These are phyloP conservation scores for Coryphaenoides rupestris DNA, from an alignment of 2,113 vertebrate genomes.

Conservation along the genomic window DNA sequence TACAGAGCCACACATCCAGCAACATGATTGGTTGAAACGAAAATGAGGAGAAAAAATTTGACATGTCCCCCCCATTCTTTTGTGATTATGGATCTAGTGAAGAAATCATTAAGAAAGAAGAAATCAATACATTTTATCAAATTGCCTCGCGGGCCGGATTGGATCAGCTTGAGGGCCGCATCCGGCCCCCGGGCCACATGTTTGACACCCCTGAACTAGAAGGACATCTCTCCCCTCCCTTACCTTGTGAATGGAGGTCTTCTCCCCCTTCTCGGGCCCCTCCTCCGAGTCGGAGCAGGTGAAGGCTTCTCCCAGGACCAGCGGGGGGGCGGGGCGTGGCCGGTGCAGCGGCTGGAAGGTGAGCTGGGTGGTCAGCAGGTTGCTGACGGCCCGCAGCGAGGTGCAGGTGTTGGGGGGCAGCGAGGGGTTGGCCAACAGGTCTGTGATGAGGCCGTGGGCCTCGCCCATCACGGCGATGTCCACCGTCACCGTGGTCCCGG, in stretches of 20 bases:
- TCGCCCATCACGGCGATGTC: conserved; percentile 98
- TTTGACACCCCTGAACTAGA: too few relatives aligned
- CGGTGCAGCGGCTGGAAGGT: conserved; percentile 92
- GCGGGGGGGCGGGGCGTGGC: conserved; percentile 76
- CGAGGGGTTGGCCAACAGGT: conserved; percentile 91
- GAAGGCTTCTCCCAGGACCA: conserved; percentile 83
- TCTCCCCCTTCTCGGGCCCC: conserved; percentile 85
- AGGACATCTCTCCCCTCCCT: neutral
- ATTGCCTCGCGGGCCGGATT: too few relatives aligned
- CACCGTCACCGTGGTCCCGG: conserved; percentile 92
- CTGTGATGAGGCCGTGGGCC: conserved; percentile 93
- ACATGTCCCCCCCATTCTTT: too few relatives aligned
- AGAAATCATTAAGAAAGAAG: too few relatives aligned
- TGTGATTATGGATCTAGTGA: too few relatives aligned
- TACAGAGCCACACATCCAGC: too few relatives aligned
- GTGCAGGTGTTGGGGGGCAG: conserved; percentile 91
- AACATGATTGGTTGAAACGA: too few relatives aligned
- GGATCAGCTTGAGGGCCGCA: too few relatives aligned
- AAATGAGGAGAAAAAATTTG: too few relatives aligned
- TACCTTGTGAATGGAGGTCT: conserved; percentile 90
- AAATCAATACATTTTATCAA: too few relatives aligned
- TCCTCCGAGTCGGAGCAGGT: conserved; percentile 92
- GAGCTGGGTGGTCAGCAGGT: conserved; percentile 91
- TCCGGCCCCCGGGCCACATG: too few relatives aligned
- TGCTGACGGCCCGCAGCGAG: conserved; percentile 90